Conservation (phyloP, 2,888 invertebrate genomes). For the Lithophane ornitopus region DNA sequence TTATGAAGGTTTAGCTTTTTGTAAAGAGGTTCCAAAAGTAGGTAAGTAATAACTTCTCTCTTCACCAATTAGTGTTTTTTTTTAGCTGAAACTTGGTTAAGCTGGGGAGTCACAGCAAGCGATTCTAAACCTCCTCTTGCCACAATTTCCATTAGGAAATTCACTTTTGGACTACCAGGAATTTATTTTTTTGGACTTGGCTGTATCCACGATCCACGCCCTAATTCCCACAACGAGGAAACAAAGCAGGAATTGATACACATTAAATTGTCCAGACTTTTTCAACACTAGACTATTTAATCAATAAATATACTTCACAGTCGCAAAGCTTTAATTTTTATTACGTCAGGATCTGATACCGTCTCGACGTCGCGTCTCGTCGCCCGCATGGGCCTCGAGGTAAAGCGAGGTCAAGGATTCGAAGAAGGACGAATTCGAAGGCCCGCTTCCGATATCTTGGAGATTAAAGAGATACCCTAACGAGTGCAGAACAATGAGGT, state of each 20-base stretch:
- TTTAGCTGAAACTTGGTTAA: not conserved
- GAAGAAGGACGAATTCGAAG: conserved; percentile 49
- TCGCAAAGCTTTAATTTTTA: conserved; percentile 16
- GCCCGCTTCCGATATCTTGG: not conserved
- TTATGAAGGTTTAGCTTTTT: not conserved
- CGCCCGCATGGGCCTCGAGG: conserved; percentile 37
- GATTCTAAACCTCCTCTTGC: not conserved
- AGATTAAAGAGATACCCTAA: conserved; percentile 1
- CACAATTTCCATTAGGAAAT: not conserved
- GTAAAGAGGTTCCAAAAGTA: not conserved
- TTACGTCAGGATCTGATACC: conserved; percentile 49
- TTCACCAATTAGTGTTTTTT: not conserved
- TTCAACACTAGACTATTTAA: not conserved
- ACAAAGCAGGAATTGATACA: not conserved
- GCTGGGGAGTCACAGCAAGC: not conserved
- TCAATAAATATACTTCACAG: not conserved
- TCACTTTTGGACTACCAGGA: not conserved
- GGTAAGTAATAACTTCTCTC: not conserved
- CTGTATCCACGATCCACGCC: too few species aligned
- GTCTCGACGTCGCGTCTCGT: conserved; percentile 53
- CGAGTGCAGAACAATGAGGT: not conserved
- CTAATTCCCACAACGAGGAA: not conserved
- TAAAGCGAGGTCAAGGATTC: conserved; percentile 57
- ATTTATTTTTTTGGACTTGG: not conserved
- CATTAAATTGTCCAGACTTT: not conserved